Evolutionary conservation across 2,888 invertebrate species (phyloP).

Genomic region (Bruchidius siliquastri): DNA sequence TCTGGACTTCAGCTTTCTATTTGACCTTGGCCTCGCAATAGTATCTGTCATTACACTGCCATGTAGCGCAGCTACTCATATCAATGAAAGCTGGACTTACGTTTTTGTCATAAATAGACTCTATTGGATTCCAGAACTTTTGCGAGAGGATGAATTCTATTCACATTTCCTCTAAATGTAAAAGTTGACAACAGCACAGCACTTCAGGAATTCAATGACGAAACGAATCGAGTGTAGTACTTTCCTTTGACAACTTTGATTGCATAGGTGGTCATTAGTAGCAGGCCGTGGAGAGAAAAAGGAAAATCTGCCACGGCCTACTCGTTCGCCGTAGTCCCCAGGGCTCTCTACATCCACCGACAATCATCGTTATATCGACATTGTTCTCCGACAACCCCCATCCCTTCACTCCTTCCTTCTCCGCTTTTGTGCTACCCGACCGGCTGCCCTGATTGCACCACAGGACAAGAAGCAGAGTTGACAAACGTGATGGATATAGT

Average conservation of each 20-base stretch:
- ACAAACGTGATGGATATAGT: neutral
- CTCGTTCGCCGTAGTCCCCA: neutral
- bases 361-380: slow-evolving; percentile 5
- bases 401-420: neutral
- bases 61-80: too few relatives aligned
- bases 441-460: neutral
- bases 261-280: neutral
- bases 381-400: neutral
- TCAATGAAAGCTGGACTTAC: too few relatives aligned
- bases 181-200: too few relatives aligned
- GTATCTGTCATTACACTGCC: too few relatives aligned
- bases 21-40: too few relatives aligned
- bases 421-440: neutral
- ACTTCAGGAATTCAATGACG: too few relatives aligned
- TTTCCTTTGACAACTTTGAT: neutral
- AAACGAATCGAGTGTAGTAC: neutral
- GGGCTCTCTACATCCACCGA: slow-evolving; percentile 4
- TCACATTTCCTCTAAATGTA: too few relatives aligned
- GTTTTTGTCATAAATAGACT: too few relatives aligned
- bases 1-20: too few relatives aligned
- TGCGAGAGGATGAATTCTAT: too few relatives aligned
- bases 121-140: too few relatives aligned
- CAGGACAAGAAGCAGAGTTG: neutral
- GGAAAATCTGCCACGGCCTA: neutral
- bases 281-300: neutral